These are phyloP conservation scores for Mesaphorura yosii DNA, from an alignment of 1,140 invertebrate species.

Conservation along the genomic window DNA sequence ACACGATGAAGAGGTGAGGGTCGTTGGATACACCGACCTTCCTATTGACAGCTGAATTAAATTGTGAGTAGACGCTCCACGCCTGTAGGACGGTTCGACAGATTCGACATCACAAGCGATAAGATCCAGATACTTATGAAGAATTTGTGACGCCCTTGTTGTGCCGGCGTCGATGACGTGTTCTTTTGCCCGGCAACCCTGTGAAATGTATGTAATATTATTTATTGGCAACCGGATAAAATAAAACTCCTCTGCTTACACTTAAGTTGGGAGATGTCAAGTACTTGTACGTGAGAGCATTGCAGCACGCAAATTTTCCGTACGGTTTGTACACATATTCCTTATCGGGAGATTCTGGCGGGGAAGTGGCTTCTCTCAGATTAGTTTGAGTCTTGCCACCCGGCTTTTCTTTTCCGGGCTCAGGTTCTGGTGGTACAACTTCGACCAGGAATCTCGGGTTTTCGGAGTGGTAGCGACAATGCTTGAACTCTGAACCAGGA, in stretches of 20 bases:
- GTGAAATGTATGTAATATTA: neutral
- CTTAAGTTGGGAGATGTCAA: neutral
- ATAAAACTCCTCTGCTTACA: conserved; percentile 37
- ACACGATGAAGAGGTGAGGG: no score
- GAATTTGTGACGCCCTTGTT: conserved; percentile 42
- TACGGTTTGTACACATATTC: no score
- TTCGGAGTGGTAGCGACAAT: conserved; percentile 59
- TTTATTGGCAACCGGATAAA: neutral
- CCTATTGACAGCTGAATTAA: neutral
- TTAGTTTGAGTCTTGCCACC: neutral
- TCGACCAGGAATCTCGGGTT: conserved; percentile 7
- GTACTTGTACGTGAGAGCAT: conserved; percentile 1
- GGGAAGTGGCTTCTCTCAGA: neutral
- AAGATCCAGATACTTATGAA: conserved; percentile 49
- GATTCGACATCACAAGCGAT: conserved; percentile 38
- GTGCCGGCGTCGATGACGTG: conserved; percentile 46
- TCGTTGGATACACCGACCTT: conserved; percentile 32
- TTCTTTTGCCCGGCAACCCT: conserved; percentile 49
- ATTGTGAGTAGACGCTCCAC: no score
- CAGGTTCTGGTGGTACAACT: neutral
- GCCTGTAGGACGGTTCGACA: no score
- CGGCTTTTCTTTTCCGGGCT: neutral
- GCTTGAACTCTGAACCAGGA: conserved; percentile 60
- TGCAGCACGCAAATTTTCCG: conserved; percentile 16
- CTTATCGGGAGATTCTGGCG: neutral